Conservation (phyloP, 1,140 invertebrate species). For the Phenacoccus solenopsis region DNA sequence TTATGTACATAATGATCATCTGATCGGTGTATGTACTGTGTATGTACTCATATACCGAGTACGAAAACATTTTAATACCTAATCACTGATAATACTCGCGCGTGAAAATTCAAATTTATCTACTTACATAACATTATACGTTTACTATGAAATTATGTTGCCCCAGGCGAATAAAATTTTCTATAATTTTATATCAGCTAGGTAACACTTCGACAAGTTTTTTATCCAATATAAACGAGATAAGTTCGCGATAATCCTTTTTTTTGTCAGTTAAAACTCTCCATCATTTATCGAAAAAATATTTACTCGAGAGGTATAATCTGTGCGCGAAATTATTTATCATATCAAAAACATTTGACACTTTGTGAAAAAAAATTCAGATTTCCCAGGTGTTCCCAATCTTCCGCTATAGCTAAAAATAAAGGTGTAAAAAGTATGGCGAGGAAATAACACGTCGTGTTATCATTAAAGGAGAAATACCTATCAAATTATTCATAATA, state of each 20-base stretch:
- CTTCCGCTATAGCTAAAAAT: no score
- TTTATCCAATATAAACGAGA: background rate
- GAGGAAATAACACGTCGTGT: background rate
- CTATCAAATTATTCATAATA: background rate
- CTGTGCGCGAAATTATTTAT: background rate
- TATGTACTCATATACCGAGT: no score
- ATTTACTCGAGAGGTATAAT: background rate
- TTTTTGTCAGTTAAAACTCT: background rate
- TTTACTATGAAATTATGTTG: no score
- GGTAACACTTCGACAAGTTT: background rate
- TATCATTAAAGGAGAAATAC: background rate
- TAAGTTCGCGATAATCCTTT: conserved; percentile 2
- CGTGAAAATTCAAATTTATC: no score
- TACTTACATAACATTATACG: no score
- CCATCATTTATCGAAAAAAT: background rate
- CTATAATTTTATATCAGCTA: no score
- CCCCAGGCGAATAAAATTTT: no score
- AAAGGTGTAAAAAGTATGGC: no score
- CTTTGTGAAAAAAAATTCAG: background rate
- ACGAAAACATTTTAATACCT: no score
- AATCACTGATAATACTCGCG: no score
- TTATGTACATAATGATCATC: no score
- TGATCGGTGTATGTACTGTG: no score
- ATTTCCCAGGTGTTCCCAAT: background rate
- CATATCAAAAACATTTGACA: background rate